These are phyloP conservation scores for Aphis gossypii DNA, from an alignment of 1,140 invertebrate genomes.

Conservation along the genomic window DNA sequence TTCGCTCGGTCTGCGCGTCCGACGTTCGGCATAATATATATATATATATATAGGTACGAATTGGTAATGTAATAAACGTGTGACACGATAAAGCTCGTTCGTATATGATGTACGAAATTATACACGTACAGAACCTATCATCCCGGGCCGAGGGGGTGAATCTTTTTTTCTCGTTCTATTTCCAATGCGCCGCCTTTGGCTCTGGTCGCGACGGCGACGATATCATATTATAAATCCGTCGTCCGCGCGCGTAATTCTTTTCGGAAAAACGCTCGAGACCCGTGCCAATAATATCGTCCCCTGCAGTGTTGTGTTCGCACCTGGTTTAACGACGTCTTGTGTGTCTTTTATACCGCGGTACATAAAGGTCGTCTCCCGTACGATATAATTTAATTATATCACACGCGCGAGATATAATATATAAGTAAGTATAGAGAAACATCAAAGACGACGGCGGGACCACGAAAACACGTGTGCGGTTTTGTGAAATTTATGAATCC, in stretches of 20 bases:
- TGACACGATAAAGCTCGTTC: no score
- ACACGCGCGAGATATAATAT: not conserved
- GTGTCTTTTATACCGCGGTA: not conserved
- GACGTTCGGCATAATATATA: not conserved
- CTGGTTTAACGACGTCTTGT: constrained; percentile 28
- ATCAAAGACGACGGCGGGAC: constrained; percentile 32
- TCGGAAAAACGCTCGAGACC: constrained; percentile 9
- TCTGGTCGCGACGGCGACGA: not conserved
- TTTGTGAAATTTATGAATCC: constrained; percentile 49
- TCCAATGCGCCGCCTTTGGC: not conserved
- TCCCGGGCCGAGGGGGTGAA: not conserved
- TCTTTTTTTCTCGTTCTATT: constrained; percentile 29
- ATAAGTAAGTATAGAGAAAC: not conserved
- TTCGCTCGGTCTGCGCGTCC: not conserved
- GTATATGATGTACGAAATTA: not conserved
- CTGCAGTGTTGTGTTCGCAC: constrained; percentile 29
- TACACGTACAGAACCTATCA: not conserved
- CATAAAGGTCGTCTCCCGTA: not conserved
- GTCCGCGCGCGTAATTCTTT: not conserved
- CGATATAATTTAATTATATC: not conserved
- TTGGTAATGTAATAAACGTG: no score
- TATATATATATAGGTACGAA: no score
- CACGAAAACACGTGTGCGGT: constrained; percentile 33
- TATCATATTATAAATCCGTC: constrained; percentile 24
- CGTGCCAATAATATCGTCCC: constrained; percentile 9